Evolutionary conservation across 2,113 vertebrate species (phyloP).

Genomic region (Tetrax tetrax): DNA sequence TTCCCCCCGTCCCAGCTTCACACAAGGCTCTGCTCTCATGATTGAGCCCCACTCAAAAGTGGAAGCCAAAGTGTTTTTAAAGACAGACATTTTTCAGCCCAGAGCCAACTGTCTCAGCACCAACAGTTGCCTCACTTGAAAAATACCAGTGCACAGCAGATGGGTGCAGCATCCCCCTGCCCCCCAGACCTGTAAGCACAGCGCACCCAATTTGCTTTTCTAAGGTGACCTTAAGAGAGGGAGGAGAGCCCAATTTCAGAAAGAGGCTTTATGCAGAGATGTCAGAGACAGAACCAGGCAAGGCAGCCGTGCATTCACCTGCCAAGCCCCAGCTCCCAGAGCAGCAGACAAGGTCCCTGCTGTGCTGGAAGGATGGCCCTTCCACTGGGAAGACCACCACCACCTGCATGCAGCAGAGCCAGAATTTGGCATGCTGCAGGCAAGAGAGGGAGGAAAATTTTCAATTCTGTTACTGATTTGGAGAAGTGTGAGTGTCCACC

Average conservation of each 20-base stretch:
- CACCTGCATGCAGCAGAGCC: neutral
- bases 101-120: neutral
- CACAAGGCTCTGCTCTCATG: neutral
- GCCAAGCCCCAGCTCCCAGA: neutral
- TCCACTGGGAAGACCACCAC: neutral
- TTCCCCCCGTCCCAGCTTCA: neutral
- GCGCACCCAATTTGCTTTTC: neutral
- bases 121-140: rapidly evolving
- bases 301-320: rapidly evolving
- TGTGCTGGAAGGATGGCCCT: neutral
- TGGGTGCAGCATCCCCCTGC: neutral
- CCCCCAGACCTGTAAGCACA: neutral
- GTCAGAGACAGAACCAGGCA: neutral
- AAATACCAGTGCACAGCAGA: neutral
- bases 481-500: neutral
- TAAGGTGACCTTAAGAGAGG: neutral
- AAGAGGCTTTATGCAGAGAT: neutral
- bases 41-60: neutral
- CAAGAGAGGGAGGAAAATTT: neutral
- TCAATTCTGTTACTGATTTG: neutral
- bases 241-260: neutral
- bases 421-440: neutral
- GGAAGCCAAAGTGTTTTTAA: neutral
- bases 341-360: neutral
- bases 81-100: neutral